Evolutionary conservation across 2,888 invertebrate species (phyloP), one percentile per base, ranked within the genome.

Genomic region (Drosophila falleni): DNA sequence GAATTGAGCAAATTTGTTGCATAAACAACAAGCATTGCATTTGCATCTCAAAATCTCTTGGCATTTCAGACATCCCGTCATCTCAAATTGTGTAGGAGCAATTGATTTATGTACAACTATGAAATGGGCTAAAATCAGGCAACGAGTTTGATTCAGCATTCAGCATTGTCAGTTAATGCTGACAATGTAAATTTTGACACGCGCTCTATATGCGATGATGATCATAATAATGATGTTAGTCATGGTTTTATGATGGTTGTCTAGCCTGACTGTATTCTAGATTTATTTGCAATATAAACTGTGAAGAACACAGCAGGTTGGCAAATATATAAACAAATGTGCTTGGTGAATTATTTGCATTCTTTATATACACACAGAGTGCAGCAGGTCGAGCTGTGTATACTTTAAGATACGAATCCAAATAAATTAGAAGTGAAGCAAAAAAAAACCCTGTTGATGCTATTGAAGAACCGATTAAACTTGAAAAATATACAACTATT

Each of bases 11-110:
- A 87, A 87, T 84, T 78, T 70, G 75, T 75, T 73, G 53, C 64
- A 69, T 71, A 69, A 85, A 85, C 64, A 85, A 66, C 67, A 68
- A 31, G 8, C 23, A 31, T n/a, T 61, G 74, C 61, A 68, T 68
- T 58, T 58, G 66, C 35, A 60, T 47, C 35, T 50, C 35, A 10
- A 26, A 11, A 59, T 42, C 26, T 15, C 10, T 19, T 13, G 16
- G 29, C 11, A 11, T 13, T 11, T 39, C 19, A 16, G 39, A 2
- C 35, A 15, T 29, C 37, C 39, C 15, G 13, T 19, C 50, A 50
- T 4, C 19, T 35, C 5, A n/a, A 8, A 50, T 19, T 19, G 50
- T 6, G 42, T 26, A n/a, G 15, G 49, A 35, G 37, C 50, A 58
- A 71, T 65, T 65, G 51, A 73, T 73, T 62, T 33, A 29, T 19